Conservation (phyloP, 2,797 vertebrate genomes). For the Spea hammondii region DNA sequence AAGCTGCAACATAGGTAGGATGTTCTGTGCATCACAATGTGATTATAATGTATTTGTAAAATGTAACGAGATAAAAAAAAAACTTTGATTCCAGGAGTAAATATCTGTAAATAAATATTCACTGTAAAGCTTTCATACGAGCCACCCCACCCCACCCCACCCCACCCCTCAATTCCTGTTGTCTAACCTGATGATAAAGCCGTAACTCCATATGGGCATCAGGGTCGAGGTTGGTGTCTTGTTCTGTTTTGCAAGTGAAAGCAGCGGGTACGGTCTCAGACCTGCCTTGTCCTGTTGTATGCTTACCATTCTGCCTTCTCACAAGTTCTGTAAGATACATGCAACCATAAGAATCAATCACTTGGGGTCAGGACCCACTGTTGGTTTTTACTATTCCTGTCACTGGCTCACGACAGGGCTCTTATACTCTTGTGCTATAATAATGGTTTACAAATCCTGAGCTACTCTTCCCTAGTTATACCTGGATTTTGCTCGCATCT, state of each 20-base stretch:
- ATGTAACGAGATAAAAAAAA: background rate
- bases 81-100: background rate
- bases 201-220: conserved; percentile 22
- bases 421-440: no score
- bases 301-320: background rate
- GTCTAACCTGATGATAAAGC: conserved; percentile 31
- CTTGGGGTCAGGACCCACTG: background rate
- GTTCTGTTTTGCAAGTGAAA: conserved; percentile 22
- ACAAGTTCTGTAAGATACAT: conserved; percentile 4
- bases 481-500: no score
- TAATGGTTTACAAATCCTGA: no score
- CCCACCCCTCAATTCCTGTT: background rate
- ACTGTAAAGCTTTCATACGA: background rate
- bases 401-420: no score
- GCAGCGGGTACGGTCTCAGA: conserved; percentile 3
- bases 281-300: background rate
- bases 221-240: conserved; percentile 9
- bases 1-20: no score
- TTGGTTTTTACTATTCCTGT: no score
- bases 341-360: background rate
- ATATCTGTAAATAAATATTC: background rate
- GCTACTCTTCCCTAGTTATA: no score
- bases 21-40: background rate
- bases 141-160: background rate
- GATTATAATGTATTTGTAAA: background rate